Base-by-base conservation (phyloP, 2,113 vertebrate genomes). In the Sinosuthora webbiana region DNA sequence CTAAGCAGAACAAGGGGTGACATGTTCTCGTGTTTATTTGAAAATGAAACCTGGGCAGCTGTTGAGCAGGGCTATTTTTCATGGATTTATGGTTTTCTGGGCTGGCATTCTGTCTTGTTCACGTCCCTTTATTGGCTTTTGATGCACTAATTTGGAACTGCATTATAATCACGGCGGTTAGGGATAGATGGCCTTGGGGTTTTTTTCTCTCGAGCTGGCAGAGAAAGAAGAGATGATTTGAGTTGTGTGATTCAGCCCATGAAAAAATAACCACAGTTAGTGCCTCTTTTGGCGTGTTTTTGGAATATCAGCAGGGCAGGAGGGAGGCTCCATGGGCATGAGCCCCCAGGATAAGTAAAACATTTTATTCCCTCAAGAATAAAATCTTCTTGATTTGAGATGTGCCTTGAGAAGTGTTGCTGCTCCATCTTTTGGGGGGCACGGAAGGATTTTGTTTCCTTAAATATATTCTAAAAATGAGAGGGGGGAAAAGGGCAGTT, bases 401-500 rank as follows among this genome's bases (percentile, higher is more conserved):
- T 24, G 24, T 75, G 47, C 30, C 55, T 18, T 55, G 42, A 27
- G 30, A 59, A 11, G 9, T 42, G 27, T 11, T 63, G 27, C 11
- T 70, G 30, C 33, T 80, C 5, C 12, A 3, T 25, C 9, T 86
- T 67, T 42, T 53, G 23, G 24, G 27, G 18, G 5, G 16, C 8
- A 39, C 23, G 6, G 5, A 55, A 24, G 33, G 28, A 37, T 73
- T 68, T 91, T 1, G 0, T 56, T 92, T 25, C 42, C 33, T 74
- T 65, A 62, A 83, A 53, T 53, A 42, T 39, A 22, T 53, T 77
- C 23, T 62, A 49, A 90, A 95, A 86, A 39, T 20, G 3, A 14
- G 13, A 25, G 0, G 2, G 2, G 1, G 2, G 1, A 2, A 1
- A 14, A 23, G 25, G 4, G 15, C 31, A 52, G 9, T 13, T 37